Evolutionary conservation across 2,797 vertebrate genomes (phyloP).

Genomic region (Carcharodon carcharias): DNA sequence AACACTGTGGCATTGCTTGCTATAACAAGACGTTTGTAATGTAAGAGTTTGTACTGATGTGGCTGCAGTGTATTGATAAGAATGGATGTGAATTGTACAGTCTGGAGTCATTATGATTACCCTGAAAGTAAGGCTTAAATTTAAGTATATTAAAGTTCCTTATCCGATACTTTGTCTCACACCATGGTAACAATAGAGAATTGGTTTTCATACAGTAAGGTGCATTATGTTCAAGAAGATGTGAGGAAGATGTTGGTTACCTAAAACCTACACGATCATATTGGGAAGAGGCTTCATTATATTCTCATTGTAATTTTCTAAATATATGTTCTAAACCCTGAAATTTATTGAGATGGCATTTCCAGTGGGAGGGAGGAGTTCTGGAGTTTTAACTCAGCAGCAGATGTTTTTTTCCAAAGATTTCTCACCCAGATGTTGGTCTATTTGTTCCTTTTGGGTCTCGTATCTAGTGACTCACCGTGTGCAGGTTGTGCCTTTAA

Average conservation of each 20-base stretch:
- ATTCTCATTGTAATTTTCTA: background rate
- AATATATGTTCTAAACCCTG: background rate
- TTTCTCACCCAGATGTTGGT: background rate
- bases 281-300: background rate
- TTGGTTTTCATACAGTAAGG: background rate
- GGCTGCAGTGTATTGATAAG: background rate
- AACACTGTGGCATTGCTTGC: background rate
- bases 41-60: background rate
- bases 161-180: background rate
- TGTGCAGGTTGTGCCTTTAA: no score
- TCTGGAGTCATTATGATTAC: background rate
- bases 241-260: background rate
- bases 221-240: background rate
- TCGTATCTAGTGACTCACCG: background rate
- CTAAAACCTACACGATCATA: background rate
- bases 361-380: background rate
- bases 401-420: background rate
- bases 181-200: background rate
- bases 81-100: slow-evolving; percentile 22
- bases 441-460: background rate
- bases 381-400: background rate
- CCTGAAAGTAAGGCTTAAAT: slow-evolving; percentile 24
- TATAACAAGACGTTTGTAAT: background rate
- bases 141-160: background rate
- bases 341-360: background rate